Evolutionary conservation across 2,113 vertebrate genomes (phyloP).

Genomic region (Thalassarche chlororhynchos): DNA sequence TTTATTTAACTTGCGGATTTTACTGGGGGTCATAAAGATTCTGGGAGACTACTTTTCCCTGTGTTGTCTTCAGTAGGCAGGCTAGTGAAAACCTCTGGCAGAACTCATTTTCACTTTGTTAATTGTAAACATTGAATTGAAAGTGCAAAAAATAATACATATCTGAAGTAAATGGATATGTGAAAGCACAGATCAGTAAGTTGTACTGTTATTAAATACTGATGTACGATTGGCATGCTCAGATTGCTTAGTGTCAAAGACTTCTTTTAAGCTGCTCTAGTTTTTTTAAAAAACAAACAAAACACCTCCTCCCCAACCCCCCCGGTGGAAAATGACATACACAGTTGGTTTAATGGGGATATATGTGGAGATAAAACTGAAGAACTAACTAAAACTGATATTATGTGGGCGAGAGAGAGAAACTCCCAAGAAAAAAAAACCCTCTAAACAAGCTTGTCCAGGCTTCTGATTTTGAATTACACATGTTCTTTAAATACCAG

Average conservation of each 20-base stretch:
- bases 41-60: background rate
- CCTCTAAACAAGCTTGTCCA: background rate
- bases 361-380: background rate
- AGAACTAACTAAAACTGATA: background rate
- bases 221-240: background rate
- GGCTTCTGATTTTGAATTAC: background rate
- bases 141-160: rapidly evolving
- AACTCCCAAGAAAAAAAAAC: background rate
- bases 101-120: background rate
- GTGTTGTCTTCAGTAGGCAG: background rate
- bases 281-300: background rate
- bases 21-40: background rate
- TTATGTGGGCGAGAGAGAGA: background rate
- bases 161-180: background rate
- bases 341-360: background rate
- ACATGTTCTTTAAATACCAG: background rate
- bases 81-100: background rate
- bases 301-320: background rate
- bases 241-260: background rate
- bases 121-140: background rate
- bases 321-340: background rate
- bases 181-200: background rate
- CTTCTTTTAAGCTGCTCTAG: background rate
- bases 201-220: background rate
- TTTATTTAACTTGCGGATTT: rapidly evolving